Evolutionary conservation across 1,140 invertebrate species (phyloP), one percentile per base, ranked within the genome.

Genomic region (Limonius californicus): DNA sequence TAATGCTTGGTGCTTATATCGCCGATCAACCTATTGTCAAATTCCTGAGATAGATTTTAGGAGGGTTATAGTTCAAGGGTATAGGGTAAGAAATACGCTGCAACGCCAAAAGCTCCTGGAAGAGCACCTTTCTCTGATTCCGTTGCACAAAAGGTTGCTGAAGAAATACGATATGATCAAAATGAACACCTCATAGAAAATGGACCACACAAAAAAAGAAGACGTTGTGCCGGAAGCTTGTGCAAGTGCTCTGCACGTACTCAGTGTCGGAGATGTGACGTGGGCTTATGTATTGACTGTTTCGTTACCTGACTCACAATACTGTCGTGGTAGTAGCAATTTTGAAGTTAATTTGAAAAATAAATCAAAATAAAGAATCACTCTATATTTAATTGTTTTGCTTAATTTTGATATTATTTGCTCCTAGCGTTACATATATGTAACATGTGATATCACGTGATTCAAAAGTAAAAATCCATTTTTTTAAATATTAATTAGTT

Each of bases 1-100:
- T 63, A 76, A 76, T 66, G 72, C 72, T 14, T 77, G 73, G 65
- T 19, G 9, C 11, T 21, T 50, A 63, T 70, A 50, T 12, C 65
- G 68, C 63, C 63, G 66, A 56, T 61, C 58, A 35, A 50, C 7
- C 6, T 61, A 54, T 23, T 47, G 55, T 27, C 30, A 18, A 56
- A n/a, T 65, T 9, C 39, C 23, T n/a, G 69, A 73, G 50, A 58
- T 71, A 42, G 43, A 65, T 16, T 73, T 72, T 62, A 18, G 66
- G 21, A 42, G 65, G 54, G 45, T 65, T 47, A 68, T 71, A 30
- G 65, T 66, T 39, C 6, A 55, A 60, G 19, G 68, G 64, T 60
- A 39, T 57, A 63, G 2, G 18, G n/a, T n/a, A 21, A 9, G 47
- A 30, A 59, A 27, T 27, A 27, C 9, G 3, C 9, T 21, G 30